A percentile compares a stretch with the other conserved stretches of the same genome.
Evolutionary conservation across 2,797 vertebrate genomes (phyloP).

Genomic region (Argentina silus): DNA sequence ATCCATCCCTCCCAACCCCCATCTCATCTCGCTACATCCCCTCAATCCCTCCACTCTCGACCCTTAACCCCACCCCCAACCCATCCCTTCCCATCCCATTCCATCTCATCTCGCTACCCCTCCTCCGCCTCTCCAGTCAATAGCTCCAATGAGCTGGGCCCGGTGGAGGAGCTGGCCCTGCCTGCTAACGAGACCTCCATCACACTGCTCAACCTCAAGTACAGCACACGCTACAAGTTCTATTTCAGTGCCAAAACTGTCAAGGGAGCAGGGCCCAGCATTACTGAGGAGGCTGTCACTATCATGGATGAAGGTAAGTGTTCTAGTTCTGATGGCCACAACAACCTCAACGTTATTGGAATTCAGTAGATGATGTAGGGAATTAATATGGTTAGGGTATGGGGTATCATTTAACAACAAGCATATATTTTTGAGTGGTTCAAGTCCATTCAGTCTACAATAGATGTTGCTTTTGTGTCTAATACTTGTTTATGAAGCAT

Average conservation of each 20-base stretch:
- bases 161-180: slow-evolving; percentile 86
- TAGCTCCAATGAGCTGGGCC: slow-evolving; percentile 91
- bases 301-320: slow-evolving; percentile 93
- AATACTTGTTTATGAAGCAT: slow-evolving; percentile 2
- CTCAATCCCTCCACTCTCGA: slow-evolving; percentile 40
- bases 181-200: slow-evolving; percentile 90
- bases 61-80: slow-evolving; percentile 46
- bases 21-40: slow-evolving; percentile 34
- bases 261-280: slow-evolving; percentile 85
- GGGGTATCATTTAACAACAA: background rate
- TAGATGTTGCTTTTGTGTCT: background rate
- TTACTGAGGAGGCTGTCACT: slow-evolving; percentile 89
- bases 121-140: slow-evolving; percentile 85
- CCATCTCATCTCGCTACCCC: slow-evolving; percentile 30
- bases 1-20: slow-evolving; percentile 47
- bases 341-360: background rate
- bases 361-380: background rate
- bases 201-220: slow-evolving; percentile 91
- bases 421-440: background rate
- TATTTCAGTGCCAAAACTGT: slow-evolving; percentile 91
- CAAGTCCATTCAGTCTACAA: background rate
- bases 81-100: slow-evolving; percentile 33
- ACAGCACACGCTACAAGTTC: slow-evolving; percentile 97
- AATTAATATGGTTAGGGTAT: slow-evolving; percentile 7
- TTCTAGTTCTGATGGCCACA: slow-evolving; percentile 17